Base-by-base conservation (phyloP, 2,888 invertebrate genomes). In the Heliconius aoede region DNA sequence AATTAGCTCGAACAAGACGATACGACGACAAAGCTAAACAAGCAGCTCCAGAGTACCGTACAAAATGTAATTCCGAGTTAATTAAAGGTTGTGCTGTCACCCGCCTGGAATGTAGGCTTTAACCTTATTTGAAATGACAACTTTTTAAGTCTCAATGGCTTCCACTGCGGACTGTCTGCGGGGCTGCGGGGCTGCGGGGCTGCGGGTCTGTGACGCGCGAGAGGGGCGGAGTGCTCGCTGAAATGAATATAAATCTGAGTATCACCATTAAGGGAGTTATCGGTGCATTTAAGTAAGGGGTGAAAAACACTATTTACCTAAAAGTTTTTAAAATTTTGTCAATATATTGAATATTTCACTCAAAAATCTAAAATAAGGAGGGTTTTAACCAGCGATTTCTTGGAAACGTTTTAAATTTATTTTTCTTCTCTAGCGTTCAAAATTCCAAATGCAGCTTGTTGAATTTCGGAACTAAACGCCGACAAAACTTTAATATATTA, bases 71-170 rank as follows among this genome's bases (percentile, higher is more conserved):
- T 69, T 24, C 21, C 55, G 24, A 32, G 69, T 32, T 55, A 51
- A 55, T 69, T 69, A 69, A 55, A 55, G 65, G 65, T 8, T 24
- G n/a, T 32, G 55, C 55, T 55, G 30, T 55, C 69, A 55, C 55
- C 69, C 30, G n/a, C 30, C 30, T 3, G 69, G 69, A 55, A 69
- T 69, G 55, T 69, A 55, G 55, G 32, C 1, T 32, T 55, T 15
- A 28, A 69, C 30, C 55, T 55, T 55, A 55, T 69, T 55, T 55
- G 55, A 69, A 69, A 69, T 32, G 24, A 51, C 69, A 32, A 69
- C 69, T 69, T 55, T 69, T 69, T 55, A 69, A 32, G 30, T 51
- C 69, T 69, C 55, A 55, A 69, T 55, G 69, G 36, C 24, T 65
- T 40, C 65, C 65, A 65, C 36, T 65, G 36, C 36, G 65, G 40